Conservation (phyloP, 2,888 invertebrate species). For the Hydroisotoma schaefferi region DNA sequence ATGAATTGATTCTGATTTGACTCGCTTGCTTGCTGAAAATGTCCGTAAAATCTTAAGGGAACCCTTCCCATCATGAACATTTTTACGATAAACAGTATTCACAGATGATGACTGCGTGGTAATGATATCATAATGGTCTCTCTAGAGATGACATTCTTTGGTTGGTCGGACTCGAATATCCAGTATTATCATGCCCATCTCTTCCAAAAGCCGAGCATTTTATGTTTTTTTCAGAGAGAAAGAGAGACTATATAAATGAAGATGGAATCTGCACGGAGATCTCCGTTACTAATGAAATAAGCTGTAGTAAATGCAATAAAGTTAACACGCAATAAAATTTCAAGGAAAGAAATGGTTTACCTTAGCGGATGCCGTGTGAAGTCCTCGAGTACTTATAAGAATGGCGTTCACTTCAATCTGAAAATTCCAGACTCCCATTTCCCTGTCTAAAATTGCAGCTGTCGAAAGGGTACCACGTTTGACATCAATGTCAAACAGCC, state of each 20-base stretch:
- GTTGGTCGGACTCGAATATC: too few relatives aligned
- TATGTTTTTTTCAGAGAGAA: background rate
- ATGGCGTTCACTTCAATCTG: conserved; percentile 82
- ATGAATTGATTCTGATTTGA: too few relatives aligned
- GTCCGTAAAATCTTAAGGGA: background rate
- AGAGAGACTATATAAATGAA: too few relatives aligned
- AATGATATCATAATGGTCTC: too few relatives aligned
- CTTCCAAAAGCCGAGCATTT: too few relatives aligned
- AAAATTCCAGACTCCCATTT: conserved; percentile 75
- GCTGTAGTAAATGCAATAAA: background rate
- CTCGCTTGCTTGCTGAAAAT: conserved; percentile 2
- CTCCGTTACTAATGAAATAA: background rate
- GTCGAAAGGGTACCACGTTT: conserved; percentile 83
- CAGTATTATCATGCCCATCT: too few relatives aligned
- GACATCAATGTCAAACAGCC: conserved; percentile 86
- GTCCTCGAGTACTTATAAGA: conserved; percentile 64
- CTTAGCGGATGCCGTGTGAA: conserved; percentile 77
- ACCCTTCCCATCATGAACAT: background rate
- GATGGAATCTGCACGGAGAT: background rate
- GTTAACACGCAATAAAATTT: conserved; percentile 13
- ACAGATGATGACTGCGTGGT: too few relatives aligned
- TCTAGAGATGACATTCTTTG: too few relatives aligned
- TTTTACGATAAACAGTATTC: too few relatives aligned
- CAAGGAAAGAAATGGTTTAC: conserved; percentile 57
- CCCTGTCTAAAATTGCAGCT: conserved; percentile 76